phyloP scores from a whole-genome alignment of 2,113 vertebrate species.

The Xiphias gladius region DNA sequence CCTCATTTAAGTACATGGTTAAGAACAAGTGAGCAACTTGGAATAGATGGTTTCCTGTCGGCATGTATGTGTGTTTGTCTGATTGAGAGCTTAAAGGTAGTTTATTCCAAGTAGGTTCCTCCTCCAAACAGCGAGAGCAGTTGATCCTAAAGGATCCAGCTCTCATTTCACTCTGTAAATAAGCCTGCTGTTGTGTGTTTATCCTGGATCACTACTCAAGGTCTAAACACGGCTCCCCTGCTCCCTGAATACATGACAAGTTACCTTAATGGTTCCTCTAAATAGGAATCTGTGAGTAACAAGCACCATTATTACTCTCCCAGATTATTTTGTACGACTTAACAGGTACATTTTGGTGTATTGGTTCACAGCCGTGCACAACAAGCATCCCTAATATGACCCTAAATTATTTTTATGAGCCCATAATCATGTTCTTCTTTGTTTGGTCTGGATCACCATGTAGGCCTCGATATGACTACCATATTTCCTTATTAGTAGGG shows the following conservation, averaged over 20 bases:
- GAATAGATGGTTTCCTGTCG: slow-evolving; percentile 17
- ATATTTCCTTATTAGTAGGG: slow-evolving; percentile 42
- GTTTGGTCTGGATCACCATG: slow-evolving; percentile 42
- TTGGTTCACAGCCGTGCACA: slow-evolving; percentile 31
- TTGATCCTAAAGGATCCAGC: slow-evolving; percentile 70
- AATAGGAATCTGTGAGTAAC: slow-evolving; percentile 30
- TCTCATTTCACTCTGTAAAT: slow-evolving; percentile 76
- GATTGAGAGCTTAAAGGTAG: slow-evolving; percentile 74
- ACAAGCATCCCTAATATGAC: slow-evolving; percentile 39
- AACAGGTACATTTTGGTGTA: slow-evolving; percentile 11
- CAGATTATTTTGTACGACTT: slow-evolving; percentile 22
- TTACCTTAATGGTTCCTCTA: slow-evolving; percentile 37
- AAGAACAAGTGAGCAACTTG: background rate
- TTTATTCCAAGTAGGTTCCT: slow-evolving; percentile 67
- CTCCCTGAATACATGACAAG: slow-evolving; percentile 39
- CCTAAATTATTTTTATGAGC: slow-evolving; percentile 55
- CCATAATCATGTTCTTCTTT: slow-evolving; percentile 50
- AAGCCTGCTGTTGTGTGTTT: slow-evolving; percentile 66
- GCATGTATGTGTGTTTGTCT: slow-evolving; percentile 34
- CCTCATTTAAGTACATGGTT: background rate
- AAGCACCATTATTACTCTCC: slow-evolving; percentile 31
- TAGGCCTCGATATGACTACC: slow-evolving; percentile 33
- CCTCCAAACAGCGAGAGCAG: slow-evolving; percentile 68
- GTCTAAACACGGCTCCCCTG: slow-evolving; percentile 30
- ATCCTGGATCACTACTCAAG: slow-evolving; percentile 48